Percentiles rank a stretch among this genome's conserved stretches.
phyloP scores from a whole-genome alignment of 2,113 vertebrate genomes.

The Eptatretus burgeri region DNA sequence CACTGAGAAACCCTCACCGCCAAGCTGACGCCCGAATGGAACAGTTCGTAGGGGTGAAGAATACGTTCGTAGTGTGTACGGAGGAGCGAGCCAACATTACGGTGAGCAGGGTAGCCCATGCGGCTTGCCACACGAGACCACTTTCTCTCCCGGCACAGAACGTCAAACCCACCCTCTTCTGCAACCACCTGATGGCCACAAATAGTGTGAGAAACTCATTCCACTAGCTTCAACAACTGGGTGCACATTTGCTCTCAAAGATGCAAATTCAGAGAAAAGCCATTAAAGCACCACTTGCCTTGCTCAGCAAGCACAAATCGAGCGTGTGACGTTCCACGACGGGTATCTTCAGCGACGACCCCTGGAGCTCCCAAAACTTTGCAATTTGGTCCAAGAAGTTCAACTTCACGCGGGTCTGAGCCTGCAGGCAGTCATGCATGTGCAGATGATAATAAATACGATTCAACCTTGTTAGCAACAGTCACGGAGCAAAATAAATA shows the following conservation, averaged over 20 bases:
- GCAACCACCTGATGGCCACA: conserved; percentile 35
- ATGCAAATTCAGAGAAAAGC: too few relatives aligned
- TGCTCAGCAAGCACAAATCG: conserved; percentile 61
- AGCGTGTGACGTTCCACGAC: conserved; percentile 65
- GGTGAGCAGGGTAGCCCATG: conserved; percentile 63
- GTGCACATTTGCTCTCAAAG: too few relatives aligned
- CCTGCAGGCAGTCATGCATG: conserved; percentile 17
- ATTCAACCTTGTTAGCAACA: too few relatives aligned
- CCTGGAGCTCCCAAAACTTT: conserved; percentile 80
- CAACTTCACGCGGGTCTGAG: conserved; percentile 66
- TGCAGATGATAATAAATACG: too few relatives aligned
- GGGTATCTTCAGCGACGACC: conserved; percentile 63
- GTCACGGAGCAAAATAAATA: too few relatives aligned
- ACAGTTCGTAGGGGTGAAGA: conserved; percentile 85
- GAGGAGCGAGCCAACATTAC: conserved; percentile 46
- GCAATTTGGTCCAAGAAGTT: conserved; percentile 89
- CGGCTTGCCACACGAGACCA: conserved; percentile 71
- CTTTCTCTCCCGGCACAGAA: conserved; percentile 62
- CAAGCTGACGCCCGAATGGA: conserved; percentile 73
- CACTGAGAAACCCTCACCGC: conserved; percentile 26
- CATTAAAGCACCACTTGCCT: conserved; percentile 14
- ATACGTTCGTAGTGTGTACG: conserved; percentile 76
- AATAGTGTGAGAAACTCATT: too few relatives aligned
- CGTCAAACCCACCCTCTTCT: conserved; percentile 70
- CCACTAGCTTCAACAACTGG: too few relatives aligned